Percentiles rank a stretch among this genome's conserved stretches.
These are phyloP conservation scores for Euwallacea fornicatus DNA, from an alignment of 1,140 invertebrate genomes.

Conservation along the genomic window DNA sequence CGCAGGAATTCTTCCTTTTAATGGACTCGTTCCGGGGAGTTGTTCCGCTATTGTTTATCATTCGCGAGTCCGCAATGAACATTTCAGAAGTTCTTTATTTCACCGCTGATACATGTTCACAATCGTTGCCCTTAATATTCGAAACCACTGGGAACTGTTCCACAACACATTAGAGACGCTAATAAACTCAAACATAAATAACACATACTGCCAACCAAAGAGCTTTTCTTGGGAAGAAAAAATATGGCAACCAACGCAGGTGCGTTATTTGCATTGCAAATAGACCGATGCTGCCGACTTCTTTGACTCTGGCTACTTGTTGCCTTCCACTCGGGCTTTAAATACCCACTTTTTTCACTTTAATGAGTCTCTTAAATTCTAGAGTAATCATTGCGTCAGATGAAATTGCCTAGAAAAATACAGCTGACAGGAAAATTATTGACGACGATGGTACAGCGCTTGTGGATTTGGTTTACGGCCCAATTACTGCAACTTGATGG, in stretches of 20 bases:
- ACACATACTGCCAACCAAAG: slow-evolving; percentile 40
- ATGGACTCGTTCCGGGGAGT: no score
- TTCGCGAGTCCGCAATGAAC: no score
- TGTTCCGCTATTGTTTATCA: no score
- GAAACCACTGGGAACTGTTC: slow-evolving; percentile 16
- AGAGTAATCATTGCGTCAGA: slow-evolving; percentile 14
- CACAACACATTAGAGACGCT: slow-evolving; percentile 39
- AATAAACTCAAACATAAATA: slow-evolving; percentile 49
- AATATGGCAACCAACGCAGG: slow-evolving; percentile 43
- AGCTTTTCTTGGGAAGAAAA: slow-evolving; percentile 41
- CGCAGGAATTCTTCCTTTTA: no score
- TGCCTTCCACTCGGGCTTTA: slow-evolving; percentile 9
- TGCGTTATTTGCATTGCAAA: slow-evolving; percentile 26
- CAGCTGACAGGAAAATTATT: slow-evolving; percentile 10
- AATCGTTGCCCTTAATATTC: background rate
- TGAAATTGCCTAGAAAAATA: slow-evolving; percentile 13
- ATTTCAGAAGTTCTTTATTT: no score
- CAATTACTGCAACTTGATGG: background rate
- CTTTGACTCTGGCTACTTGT: background rate
- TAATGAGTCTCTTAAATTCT: slow-evolving; percentile 15
- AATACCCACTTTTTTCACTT: slow-evolving; percentile 12
- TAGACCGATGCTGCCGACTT: slow-evolving; percentile 15
- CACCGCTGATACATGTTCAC: no score
- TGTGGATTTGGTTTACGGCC: slow-evolving; percentile 4
- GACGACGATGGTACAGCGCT: slow-evolving; percentile 6